Conservation (phyloP, 2,113 vertebrate genomes). For the Trogon surrucura region DNA sequence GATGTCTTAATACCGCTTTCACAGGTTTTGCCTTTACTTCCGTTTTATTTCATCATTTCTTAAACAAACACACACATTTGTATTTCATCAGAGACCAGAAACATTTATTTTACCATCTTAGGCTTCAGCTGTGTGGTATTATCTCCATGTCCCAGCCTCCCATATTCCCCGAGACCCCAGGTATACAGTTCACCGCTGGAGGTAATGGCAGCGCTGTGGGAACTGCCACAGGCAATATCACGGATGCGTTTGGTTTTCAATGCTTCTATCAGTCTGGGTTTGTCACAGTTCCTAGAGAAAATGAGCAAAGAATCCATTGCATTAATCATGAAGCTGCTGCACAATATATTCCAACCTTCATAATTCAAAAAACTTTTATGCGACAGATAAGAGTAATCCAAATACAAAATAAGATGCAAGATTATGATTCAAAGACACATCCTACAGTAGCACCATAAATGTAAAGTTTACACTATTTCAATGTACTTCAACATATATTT, state of each 20-base stretch:
- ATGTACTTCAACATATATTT: background rate
- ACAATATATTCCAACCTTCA: background rate
- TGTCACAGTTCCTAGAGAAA: constrained; percentile 94
- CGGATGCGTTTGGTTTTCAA: constrained; percentile 96
- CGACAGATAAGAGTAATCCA: background rate
- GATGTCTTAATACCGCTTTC: background rate
- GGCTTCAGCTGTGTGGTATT: constrained; percentile 97
- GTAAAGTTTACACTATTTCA: background rate
- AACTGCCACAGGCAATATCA: constrained; percentile 97
- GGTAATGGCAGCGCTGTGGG: constrained; percentile 96
- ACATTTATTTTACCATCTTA: constrained; percentile 85
- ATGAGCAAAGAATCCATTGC: background rate
- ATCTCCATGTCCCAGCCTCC: constrained; percentile 94
- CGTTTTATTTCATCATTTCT: background rate
- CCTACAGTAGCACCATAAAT: background rate
- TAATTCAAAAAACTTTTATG: background rate
- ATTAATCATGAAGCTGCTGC: background rate
- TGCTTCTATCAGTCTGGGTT: constrained; percentile 93
- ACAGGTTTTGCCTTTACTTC: background rate
- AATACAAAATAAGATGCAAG: background rate
- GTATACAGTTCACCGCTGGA: constrained; percentile 97
- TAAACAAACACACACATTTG: background rate
- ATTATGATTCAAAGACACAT: background rate
- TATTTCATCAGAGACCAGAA: background rate
- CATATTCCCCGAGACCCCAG: constrained; percentile 97